Conservation (phyloP, 2,113 vertebrate species). For the Capreolus pygargus region DNA sequence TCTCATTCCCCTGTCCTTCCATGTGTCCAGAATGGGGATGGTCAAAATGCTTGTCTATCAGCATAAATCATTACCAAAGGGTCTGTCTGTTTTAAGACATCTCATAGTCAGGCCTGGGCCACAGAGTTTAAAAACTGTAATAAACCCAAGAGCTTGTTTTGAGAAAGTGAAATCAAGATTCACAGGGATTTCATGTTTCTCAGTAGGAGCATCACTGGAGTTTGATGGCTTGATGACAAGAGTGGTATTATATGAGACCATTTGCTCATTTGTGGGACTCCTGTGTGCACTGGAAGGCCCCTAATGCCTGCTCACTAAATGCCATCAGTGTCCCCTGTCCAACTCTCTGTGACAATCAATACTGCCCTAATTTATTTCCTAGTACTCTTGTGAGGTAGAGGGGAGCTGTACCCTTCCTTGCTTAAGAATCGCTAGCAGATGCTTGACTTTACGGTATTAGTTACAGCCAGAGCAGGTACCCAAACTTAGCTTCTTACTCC, state of each 20-base stretch:
- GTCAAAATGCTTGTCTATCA: neutral
- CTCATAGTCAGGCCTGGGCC: neutral
- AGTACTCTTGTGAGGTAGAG: neutral
- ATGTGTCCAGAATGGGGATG: neutral
- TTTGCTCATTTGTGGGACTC: neutral
- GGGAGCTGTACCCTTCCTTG: neutral
- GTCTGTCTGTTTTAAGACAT: neutral
- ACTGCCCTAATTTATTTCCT: neutral
- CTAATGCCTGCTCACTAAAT: neutral
- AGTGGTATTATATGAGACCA: neutral
- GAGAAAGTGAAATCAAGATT: neutral
- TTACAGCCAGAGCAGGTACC: neutral
- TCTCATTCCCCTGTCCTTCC: neutral
- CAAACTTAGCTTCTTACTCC: neutral
- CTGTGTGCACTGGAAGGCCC: too few species aligned
- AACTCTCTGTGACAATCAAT: neutral
- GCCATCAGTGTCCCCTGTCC: neutral
- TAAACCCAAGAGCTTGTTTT: neutral
- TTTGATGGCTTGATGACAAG: neutral
- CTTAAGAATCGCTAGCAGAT: neutral
- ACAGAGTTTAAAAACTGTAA: neutral
- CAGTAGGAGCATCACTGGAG: neutral
- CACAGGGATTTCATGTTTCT: neutral
- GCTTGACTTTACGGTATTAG: neutral
- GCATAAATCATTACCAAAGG: neutral